phyloP scores from a whole-genome alignment of 30 jellyfish, hydroid and myxozoan genomes.

The Pelagia noctiluca region DNA sequence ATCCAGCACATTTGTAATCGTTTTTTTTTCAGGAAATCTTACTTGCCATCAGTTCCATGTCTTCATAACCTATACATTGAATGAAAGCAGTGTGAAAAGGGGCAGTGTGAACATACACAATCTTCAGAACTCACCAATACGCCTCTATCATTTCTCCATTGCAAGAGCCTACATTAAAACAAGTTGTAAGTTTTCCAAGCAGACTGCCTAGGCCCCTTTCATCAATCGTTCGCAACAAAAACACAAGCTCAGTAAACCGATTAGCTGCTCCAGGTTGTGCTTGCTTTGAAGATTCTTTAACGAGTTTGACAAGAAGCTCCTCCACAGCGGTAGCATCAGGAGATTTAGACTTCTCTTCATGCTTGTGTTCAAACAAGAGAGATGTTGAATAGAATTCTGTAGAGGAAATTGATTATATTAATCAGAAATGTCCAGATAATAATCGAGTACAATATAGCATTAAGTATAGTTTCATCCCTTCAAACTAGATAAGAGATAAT shows the following conservation, averaged over 20 bases:
- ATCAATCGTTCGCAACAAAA: constrained; percentile 57
- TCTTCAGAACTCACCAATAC: constrained; percentile 30
- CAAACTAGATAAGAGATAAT: no score
- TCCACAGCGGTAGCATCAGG: constrained; percentile 40
- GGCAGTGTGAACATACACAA: not conserved
- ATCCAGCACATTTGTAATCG: no score
- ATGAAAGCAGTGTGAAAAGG: not conserved
- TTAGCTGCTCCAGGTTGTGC: constrained; percentile 73
- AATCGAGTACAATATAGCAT: no score
- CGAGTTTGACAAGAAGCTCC: constrained; percentile 53
- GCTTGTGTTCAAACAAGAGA: constrained; percentile 77
- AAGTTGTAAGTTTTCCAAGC: constrained; percentile 24
- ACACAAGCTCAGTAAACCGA: constrained; percentile 75
- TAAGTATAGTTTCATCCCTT: no score
- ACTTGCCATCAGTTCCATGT: no score
- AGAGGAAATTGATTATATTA: not conserved
- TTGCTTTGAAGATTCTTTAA: constrained; percentile 23
- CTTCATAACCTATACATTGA: no score
- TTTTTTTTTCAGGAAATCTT: no score
- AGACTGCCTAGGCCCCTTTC: constrained; percentile 51
- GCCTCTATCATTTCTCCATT: not conserved
- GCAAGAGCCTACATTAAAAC: constrained; percentile 26
- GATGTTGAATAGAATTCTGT: constrained; percentile 73
- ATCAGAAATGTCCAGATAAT: no score
- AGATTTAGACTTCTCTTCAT: constrained; percentile 41